phyloP scores from a whole-genome alignment of 2,797 vertebrate species.

The Prunella strophiata region DNA sequence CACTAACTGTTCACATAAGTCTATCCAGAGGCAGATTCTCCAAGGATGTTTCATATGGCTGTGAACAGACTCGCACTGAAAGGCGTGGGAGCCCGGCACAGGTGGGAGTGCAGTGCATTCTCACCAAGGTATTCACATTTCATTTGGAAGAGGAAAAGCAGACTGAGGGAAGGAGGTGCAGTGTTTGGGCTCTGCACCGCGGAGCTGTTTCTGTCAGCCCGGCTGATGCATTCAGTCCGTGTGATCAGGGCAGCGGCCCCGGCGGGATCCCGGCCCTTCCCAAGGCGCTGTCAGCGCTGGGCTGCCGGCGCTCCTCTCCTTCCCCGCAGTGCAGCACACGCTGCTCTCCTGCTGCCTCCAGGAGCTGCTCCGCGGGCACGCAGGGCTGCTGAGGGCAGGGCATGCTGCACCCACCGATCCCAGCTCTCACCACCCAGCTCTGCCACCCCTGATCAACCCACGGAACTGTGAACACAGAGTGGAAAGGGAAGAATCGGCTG shows the following conservation, averaged over 20 bases:
- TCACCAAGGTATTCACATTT: not conserved
- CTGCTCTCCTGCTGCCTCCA: not conserved
- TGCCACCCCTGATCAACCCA: rapidly evolving
- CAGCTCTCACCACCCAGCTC: not conserved
- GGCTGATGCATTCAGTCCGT: rapidly evolving
- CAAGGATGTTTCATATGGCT: rapidly evolving
- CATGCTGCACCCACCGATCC: not conserved
- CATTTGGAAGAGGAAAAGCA: not conserved
- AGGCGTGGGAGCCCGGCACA: not conserved
- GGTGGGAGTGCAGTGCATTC: not conserved
- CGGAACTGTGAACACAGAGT: rapidly evolving
- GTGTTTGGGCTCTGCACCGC: not conserved
- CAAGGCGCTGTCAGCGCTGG: not conserved
- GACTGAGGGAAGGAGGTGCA: not conserved
- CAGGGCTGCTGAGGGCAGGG: not conserved
- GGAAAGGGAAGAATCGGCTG: not conserved
- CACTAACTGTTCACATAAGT: not conserved
- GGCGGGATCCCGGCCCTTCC: not conserved
- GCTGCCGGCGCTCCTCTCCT: not conserved
- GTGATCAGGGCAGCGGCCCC: not conserved
- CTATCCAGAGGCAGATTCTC: not conserved
- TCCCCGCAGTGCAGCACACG: not conserved
- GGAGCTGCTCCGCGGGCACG: rapidly evolving
- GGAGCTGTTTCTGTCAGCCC: not conserved
- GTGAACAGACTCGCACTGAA: not conserved